A percentile compares a stretch with the other conserved stretches of the same genome.
Conservation (phyloP, 2,888 invertebrate species). For the Morpho deidamia region DNA sequence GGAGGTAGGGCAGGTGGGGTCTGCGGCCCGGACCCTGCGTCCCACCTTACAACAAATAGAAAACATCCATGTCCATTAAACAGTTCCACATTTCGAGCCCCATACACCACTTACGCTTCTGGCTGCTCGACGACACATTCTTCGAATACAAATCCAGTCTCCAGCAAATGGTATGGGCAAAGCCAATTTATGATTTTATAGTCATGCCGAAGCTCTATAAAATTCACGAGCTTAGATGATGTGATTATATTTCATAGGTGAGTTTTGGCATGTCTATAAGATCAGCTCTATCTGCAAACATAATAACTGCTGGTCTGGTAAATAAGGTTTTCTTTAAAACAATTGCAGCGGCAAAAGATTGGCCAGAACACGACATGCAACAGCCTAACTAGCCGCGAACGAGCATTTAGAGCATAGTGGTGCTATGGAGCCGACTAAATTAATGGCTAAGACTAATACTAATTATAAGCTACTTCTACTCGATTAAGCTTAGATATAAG, state of each 20-base stretch:
- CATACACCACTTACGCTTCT: conserved; percentile 75
- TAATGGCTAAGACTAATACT: conserved; percentile 34
- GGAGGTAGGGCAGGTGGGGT: conserved; percentile 78
- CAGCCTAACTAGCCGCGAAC: conserved; percentile 46
- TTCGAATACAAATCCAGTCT: conserved; percentile 20
- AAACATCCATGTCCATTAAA: conserved; percentile 67
- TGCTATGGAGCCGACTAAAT: conserved; percentile 67
- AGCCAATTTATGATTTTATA: conserved; percentile 21
- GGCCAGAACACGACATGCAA: conserved; percentile 42
- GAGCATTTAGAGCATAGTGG: conserved; percentile 72
- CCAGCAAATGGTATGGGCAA: conserved; percentile 17
- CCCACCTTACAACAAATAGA: conserved; percentile 77
- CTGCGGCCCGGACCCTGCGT: conserved; percentile 75
- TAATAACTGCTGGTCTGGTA: conserved; percentile 13
- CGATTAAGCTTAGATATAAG: conserved; percentile 1
- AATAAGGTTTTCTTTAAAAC: conserved; percentile 27
- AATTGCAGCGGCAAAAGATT: conserved; percentile 28
- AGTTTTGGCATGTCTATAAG: conserved; percentile 20
- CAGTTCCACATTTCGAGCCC: conserved; percentile 53
- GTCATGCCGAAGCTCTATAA: conserved; percentile 8
- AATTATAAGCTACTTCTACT: conserved; percentile 19
- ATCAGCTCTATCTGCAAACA: conserved; percentile 15
- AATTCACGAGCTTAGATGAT: not conserved
- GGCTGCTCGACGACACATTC: conserved; percentile 51
- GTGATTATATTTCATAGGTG: not conserved